A percentile compares a stretch with the other conserved stretches of the same genome.
Evolutionary conservation across 2,113 vertebrate species (phyloP).

Genomic region (Coturnix japonica): DNA sequence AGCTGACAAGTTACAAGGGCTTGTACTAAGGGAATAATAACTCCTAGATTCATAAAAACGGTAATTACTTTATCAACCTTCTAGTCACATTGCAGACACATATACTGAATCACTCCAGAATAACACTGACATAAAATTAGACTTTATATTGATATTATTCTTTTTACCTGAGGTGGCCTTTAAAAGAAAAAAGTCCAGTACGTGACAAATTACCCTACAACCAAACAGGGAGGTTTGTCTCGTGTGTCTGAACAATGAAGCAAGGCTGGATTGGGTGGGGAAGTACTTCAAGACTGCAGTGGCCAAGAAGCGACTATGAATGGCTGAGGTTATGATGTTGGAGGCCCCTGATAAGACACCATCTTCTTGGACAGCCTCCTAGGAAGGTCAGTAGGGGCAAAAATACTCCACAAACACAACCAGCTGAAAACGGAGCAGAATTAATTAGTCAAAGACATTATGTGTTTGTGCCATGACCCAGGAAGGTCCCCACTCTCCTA

Average conservation of each 20-base stretch:
- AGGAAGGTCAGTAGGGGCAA: background rate
- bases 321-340: background rate
- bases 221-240: background rate
- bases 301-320: background rate
- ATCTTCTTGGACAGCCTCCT: background rate
- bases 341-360: background rate
- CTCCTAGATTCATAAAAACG: constrained; percentile 73
- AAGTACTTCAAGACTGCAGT: background rate
- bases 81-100: constrained; percentile 59
- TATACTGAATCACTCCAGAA: constrained; percentile 54
- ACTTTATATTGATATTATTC: constrained; percentile 6
- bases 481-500: background rate
- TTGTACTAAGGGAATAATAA: constrained; percentile 67
- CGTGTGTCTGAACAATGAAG: accelerated
- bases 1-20: constrained; percentile 71
- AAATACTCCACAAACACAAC: background rate
- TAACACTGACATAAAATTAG: constrained; percentile 11
- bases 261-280: background rate
- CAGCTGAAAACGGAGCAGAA: background rate
- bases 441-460: background rate
- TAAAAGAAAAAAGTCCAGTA: background rate
- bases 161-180: background rate
- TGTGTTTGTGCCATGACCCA: background rate
- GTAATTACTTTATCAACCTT: constrained; percentile 75
- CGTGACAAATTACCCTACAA: background rate